These are phyloP conservation scores for Melitaea athalia DNA, from an alignment of 2,888 invertebrate genomes.

Conservation along the genomic window DNA sequence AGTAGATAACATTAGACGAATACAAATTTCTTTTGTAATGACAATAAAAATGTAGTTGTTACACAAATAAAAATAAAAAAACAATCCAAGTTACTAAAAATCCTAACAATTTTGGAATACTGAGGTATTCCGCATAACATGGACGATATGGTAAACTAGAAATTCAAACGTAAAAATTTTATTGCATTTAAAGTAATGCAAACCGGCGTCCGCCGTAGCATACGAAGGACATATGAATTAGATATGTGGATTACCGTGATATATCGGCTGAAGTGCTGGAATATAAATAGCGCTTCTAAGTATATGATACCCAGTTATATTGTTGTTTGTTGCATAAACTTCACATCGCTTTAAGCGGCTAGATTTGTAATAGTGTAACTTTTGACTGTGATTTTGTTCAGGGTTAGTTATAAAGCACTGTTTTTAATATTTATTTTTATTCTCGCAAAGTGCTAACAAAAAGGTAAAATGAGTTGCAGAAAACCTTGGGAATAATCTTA, in stretches of 20 bases:
- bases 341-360: background rate
- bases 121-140: too few species aligned
- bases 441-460: too few species aligned
- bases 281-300: constrained; percentile 17
- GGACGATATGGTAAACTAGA: too few species aligned
- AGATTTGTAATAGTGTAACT: constrained; percentile 4
- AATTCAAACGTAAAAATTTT: background rate
- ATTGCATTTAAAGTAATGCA: background rate
- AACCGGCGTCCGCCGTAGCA: background rate
- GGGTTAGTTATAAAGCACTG: background rate
- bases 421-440: background rate
- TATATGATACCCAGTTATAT: constrained; percentile 12
- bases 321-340: constrained; percentile 6
- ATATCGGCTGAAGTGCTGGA: constrained; percentile 23
- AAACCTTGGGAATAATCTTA: too few species aligned
- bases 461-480: too few species aligned
- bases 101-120: too few species aligned
- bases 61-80: too few species aligned
- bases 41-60: too few species aligned
- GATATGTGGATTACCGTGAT: constrained; percentile 26
- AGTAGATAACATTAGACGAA: too few species aligned
- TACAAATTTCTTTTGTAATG: too few species aligned
- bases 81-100: too few species aligned
- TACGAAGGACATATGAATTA: constrained; percentile 18
- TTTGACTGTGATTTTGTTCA: background rate